Conservation (phyloP, 2,797 vertebrate genomes). For the Babyrousa celebensis region DNA sequence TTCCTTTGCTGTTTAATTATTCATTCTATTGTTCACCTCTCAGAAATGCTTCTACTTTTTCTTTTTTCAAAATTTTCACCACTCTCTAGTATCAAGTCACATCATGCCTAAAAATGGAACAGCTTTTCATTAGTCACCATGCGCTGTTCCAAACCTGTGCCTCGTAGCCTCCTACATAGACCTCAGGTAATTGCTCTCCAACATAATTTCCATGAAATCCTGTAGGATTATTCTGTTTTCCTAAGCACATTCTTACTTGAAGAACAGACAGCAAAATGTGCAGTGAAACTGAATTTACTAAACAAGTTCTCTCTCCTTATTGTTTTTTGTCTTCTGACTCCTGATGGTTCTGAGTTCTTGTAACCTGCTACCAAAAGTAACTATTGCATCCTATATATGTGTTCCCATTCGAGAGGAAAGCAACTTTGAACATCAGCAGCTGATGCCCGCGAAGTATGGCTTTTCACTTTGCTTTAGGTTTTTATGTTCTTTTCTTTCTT, state of each 20-base stretch:
- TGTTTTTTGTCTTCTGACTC: neutral
- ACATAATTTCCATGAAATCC: neutral
- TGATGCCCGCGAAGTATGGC: neutral
- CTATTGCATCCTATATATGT: neutral
- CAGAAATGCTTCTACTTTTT: neutral
- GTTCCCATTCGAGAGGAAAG: neutral
- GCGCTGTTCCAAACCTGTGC: neutral
- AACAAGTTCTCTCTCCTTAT: neutral
- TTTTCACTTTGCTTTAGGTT: slow-evolving; percentile 25
- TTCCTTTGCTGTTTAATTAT: neutral
- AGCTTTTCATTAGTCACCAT: neutral
- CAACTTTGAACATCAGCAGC: neutral
- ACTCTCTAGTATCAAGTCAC: neutral
- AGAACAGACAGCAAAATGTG: neutral
- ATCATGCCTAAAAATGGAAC: neutral
- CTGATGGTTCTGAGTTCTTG: neutral
- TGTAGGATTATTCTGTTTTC: neutral
- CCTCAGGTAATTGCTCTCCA: neutral
- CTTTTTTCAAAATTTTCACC: neutral
- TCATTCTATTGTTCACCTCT: neutral
- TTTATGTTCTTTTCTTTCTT: neutral
- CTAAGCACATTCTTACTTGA: slow-evolving; percentile 6
- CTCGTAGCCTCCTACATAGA: neutral
- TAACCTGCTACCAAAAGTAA: neutral
- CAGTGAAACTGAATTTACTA: slow-evolving; percentile 7